Evolutionary conservation across 1,140 invertebrate genomes (phyloP).

Genomic region (Parapsyche elsis): DNA sequence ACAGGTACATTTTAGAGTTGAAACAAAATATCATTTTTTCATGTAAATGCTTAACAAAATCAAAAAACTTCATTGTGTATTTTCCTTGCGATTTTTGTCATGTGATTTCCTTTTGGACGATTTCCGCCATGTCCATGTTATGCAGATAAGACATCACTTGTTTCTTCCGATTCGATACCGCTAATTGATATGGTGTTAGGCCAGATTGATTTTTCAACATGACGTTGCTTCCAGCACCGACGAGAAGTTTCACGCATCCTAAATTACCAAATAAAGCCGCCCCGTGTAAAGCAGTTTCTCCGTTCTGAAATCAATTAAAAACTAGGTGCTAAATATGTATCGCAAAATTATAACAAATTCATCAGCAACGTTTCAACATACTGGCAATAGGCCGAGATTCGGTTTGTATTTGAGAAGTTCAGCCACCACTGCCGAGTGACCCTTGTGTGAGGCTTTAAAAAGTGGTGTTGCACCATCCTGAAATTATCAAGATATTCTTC

Average conservation of each 20-base stretch:
- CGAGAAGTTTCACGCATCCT: constrained; percentile 80
- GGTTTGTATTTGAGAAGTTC: constrained; percentile 87
- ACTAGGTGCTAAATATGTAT: background rate
- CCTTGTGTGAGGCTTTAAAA: constrained; percentile 94
- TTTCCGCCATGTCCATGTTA: constrained; percentile 56
- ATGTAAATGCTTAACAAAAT: too few relatives aligned
- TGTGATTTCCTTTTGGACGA: constrained; percentile 12
- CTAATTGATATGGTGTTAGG: constrained; percentile 74
- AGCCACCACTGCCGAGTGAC: constrained; percentile 85
- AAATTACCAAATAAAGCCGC: constrained; percentile 89
- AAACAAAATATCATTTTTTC: too few relatives aligned
- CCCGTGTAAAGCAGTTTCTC: constrained; percentile 89
- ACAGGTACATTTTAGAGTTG: too few relatives aligned
- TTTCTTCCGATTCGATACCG: constrained; percentile 68
- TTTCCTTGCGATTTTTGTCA: background rate
- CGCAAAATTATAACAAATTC: background rate
- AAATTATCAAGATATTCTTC: constrained; percentile 56
- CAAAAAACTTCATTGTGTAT: background rate
- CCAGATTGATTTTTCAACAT: constrained; percentile 77
- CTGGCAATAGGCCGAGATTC: constrained; percentile 81
- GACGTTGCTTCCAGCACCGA: constrained; percentile 78
- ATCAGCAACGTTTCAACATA: constrained; percentile 60
- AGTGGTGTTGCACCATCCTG: constrained; percentile 91
- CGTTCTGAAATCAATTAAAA: constrained; percentile 75
- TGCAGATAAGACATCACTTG: constrained; percentile 72